Evolutionary conservation across 2,797 vertebrate genomes (phyloP).

Genomic region (Gymnocypris eckloni): DNA sequence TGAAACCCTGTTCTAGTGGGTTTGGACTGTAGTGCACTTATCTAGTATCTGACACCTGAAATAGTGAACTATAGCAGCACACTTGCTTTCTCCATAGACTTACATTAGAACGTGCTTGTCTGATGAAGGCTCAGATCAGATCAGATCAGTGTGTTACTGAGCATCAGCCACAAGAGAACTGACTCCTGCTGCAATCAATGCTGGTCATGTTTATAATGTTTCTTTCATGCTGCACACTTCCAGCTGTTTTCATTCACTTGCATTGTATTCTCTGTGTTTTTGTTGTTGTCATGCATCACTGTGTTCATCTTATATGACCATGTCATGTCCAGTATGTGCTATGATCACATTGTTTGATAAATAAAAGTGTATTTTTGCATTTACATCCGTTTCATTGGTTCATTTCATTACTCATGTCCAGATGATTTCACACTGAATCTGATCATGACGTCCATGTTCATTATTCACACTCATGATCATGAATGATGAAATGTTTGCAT

Average conservation of each 20-base stretch:
- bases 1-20: neutral
- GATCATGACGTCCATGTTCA: neutral
- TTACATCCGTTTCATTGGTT: neutral
- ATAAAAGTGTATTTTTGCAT: conserved; percentile 14
- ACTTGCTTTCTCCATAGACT: neutral
- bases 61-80: neutral
- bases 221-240: neutral
- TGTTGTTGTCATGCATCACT: neutral
- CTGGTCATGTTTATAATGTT: neutral
- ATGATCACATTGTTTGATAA: conserved; percentile 9
- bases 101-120: neutral
- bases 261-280: neutral
- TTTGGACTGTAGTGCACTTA: neutral
- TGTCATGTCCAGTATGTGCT: conserved; percentile 32
- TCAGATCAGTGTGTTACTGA: neutral
- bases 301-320: conserved; percentile 16
- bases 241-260: neutral
- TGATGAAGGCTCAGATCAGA: neutral
- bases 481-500: neutral
- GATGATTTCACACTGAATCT: neutral
- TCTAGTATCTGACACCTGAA: neutral
- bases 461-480: neutral
- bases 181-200: neutral
- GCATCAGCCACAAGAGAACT: neutral
- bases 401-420: neutral